A percentile compares a stretch with the other conserved stretches of the same genome.
Conservation (phyloP, 1,140 invertebrate species). For the Berghia stephanieae region DNA sequence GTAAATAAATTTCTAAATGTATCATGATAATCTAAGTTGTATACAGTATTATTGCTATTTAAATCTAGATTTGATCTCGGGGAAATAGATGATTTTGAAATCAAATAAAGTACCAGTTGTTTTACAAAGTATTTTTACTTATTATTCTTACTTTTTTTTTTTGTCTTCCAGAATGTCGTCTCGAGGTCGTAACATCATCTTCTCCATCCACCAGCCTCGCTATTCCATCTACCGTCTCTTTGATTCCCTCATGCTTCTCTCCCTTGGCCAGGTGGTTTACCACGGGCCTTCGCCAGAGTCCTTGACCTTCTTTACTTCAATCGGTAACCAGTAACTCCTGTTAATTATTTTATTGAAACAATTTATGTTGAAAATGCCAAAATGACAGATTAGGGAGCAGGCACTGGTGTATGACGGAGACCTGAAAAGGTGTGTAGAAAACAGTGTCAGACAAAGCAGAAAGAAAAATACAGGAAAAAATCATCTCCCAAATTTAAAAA, state of each 20-base stretch:
- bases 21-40: too few relatives aligned
- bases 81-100: too few relatives aligned
- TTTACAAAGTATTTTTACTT: neutral
- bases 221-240: conserved; percentile 65
- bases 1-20: too few relatives aligned
- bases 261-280: conserved; percentile 59
- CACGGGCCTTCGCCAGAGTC: conserved; percentile 56
- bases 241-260: conserved; percentile 60
- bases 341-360: neutral
- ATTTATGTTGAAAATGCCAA: too few relatives aligned
- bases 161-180: conserved; percentile 53
- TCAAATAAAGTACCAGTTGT: too few relatives aligned
- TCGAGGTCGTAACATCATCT: conserved; percentile 62
- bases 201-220: conserved; percentile 67
- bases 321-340: conserved; percentile 41
- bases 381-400: too few relatives aligned
- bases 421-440: too few relatives aligned
- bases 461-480: too few relatives aligned
- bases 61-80: too few relatives aligned
- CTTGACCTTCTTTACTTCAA: conserved; percentile 56
- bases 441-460: neutral
- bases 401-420: too few relatives aligned
- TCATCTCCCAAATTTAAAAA: too few relatives aligned
- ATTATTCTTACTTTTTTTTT: neutral
- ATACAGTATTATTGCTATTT: too few relatives aligned